A percentile compares a stretch with the other conserved stretches of the same genome.
phyloP scores from a whole-genome alignment of 2,113 vertebrate species.

The Heptranchias perlo region DNA sequence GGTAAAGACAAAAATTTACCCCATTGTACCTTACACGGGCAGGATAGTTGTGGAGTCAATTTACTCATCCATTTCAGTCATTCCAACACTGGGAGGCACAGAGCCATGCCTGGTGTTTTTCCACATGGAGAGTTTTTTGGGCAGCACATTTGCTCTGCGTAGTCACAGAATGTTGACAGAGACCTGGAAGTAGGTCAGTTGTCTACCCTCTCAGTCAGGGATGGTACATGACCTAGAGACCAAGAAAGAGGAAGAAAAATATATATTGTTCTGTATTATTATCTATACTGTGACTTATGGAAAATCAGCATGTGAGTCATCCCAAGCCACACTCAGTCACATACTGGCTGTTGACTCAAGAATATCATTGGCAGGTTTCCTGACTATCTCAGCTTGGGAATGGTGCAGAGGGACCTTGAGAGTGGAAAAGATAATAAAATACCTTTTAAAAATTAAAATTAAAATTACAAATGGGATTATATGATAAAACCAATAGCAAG shows the following conservation, averaged over 20 bases:
- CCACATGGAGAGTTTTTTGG: neutral
- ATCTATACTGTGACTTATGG: no score
- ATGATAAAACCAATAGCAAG: neutral
- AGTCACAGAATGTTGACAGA: neutral
- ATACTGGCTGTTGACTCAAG: neutral
- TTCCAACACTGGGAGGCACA: neutral
- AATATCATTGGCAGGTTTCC: neutral
- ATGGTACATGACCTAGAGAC: neutral
- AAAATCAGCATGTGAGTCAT: neutral
- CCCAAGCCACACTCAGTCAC: neutral
- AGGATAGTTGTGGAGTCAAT: neutral
- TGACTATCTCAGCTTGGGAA: neutral
- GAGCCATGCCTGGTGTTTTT: neutral
- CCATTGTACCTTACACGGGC: neutral
- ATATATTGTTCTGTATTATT: neutral
- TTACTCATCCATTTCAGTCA: neutral
- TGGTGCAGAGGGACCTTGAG: neutral
- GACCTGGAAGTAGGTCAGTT: neutral
- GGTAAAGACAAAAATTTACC: neutral
- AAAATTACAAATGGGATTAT: neutral
- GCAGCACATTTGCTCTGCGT: neutral
- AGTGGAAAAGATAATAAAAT: neutral
- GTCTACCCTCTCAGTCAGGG: neutral
- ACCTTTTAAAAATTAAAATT: neutral
- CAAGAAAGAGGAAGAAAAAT: neutral